phyloP scores from a whole-genome alignment of 2,113 vertebrate genomes.

The Toxotes jaculatrix region DNA sequence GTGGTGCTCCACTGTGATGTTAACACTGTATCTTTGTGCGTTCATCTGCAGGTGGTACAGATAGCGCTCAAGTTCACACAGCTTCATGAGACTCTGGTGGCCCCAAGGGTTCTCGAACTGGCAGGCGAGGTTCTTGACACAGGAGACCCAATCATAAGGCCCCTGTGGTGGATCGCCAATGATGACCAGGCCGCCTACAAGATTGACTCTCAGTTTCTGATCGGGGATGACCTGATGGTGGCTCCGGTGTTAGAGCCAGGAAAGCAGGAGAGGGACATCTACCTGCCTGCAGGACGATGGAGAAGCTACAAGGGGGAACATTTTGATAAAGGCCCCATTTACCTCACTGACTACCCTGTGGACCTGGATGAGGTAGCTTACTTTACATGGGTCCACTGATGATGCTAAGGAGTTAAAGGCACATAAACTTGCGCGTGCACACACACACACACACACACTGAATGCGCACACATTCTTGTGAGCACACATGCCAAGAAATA shows the following conservation, averaged over 20 bases:
- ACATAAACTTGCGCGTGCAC: neutral
- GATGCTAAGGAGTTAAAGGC: neutral
- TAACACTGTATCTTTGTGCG: conserved; percentile 2
- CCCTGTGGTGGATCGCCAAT: conserved; percentile 97
- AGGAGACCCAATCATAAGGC: conserved; percentile 94
- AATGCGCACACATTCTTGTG: conserved; percentile 34
- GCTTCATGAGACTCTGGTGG: conserved; percentile 91
- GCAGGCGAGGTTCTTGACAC: conserved; percentile 91
- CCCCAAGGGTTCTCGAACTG: conserved; percentile 91
- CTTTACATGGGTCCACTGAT: conserved; percentile 83
- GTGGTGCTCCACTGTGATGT: neutral
- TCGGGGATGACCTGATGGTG: conserved; percentile 95
- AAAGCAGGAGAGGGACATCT: conserved; percentile 95
- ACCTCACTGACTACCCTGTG: conserved; percentile 92
- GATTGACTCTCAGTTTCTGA: conserved; percentile 96
- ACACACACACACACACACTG: conserved; percentile 1
- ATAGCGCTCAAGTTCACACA: conserved; percentile 91
- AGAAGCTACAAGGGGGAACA: conserved; percentile 93
- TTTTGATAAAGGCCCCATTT: conserved; percentile 90
- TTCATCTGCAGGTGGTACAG: conserved; percentile 84
- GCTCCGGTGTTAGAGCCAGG: conserved; percentile 95
- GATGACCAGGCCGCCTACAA: conserved; percentile 89
- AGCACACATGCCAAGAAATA: conserved; percentile 41
- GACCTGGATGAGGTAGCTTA: conserved; percentile 93
- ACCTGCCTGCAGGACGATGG: conserved; percentile 94